Evolutionary conservation across 2,888 invertebrate genomes (phyloP).

Genomic region (Eupelmus urozonus): DNA sequence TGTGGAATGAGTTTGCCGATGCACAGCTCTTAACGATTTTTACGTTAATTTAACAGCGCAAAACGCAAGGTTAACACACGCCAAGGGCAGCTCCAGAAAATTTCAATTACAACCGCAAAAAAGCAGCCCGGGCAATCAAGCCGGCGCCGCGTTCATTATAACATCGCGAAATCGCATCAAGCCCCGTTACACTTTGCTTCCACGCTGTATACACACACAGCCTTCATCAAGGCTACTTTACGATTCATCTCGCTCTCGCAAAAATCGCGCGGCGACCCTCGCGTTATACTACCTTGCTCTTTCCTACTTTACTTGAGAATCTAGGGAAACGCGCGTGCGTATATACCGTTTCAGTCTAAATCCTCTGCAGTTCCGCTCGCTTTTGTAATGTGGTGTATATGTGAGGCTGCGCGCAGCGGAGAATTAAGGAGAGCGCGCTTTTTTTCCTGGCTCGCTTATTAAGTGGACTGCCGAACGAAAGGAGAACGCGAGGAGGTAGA

Average conservation of each 20-base stretch:
- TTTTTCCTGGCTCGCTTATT: constrained; percentile 23
- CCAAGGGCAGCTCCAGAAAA: no score
- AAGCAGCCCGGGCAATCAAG: no score
- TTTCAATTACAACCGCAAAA: no score
- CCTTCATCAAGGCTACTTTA: not conserved
- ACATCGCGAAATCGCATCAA: no score
- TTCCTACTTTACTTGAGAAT: not conserved
- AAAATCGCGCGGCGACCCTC: not conserved
- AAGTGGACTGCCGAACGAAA: constrained; percentile 39
- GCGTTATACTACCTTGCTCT: not conserved
- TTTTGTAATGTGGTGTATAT: not conserved
- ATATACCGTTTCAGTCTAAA: constrained; percentile 49
- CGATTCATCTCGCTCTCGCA: constrained; percentile 14
- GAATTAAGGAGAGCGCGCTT: constrained; percentile 7
- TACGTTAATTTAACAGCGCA: no score
- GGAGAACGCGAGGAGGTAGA: constrained; percentile 34
- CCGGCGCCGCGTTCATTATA: no score
- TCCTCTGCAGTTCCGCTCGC: constrained; percentile 33
- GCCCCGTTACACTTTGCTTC: no score
- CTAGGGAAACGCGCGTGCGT: constrained; percentile 31
- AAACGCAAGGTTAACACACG: no score
- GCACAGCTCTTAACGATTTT: no score
- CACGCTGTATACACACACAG: no score
- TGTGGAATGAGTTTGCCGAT: no score
- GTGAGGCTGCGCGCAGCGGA: not conserved